Conservation (phyloP, 23 tunicate species). For the Oikopleura vanhoeffeni region DNA sequence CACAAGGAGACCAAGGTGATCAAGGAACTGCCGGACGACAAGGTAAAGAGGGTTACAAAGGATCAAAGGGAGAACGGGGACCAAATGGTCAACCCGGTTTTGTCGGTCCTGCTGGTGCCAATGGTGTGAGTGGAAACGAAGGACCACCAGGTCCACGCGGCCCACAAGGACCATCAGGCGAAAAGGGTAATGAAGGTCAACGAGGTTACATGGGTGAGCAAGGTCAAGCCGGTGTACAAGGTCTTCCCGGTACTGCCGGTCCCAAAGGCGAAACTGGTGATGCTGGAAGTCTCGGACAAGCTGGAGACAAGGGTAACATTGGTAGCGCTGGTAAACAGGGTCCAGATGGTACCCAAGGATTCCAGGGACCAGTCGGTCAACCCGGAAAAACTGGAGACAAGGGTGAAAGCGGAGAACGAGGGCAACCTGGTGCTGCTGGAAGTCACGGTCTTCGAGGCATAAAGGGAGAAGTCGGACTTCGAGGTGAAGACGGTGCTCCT, state of each 20-base stretch:
- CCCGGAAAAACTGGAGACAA: neutral
- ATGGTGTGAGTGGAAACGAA: neutral
- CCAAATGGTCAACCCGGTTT: slow-evolving; percentile 72
- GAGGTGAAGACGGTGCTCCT: neutral
- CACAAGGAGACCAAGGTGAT: slow-evolving; percentile 38
- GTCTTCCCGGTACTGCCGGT: slow-evolving; percentile 16
- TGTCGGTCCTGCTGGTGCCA: slow-evolving; percentile 43
- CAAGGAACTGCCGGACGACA: neutral
- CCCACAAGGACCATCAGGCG: slow-evolving; percentile 14
- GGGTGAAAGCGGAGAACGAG: slow-evolving; percentile 57
- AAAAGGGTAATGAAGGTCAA: slow-evolving; percentile 8
- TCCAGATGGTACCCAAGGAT: slow-evolving; percentile 72
- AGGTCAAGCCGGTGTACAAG: slow-evolving; percentile 5
- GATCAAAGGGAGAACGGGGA: slow-evolving; percentile 26
- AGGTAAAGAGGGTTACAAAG: neutral
- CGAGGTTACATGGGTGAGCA: slow-evolving; percentile 6
- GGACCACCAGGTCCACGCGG: slow-evolving; percentile 12
- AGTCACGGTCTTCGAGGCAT: slow-evolving; percentile 16
- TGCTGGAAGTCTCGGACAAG: neutral
- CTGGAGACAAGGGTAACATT: neutral
- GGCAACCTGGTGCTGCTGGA: slow-evolving; percentile 15
- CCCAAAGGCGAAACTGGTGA: slow-evolving; percentile 5
- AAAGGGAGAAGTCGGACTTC: neutral
- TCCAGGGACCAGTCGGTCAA: slow-evolving; percentile 31
- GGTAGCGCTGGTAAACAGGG: neutral